Percentiles rank a stretch among this genome's conserved stretches.
Evolutionary conservation across 2,888 invertebrate genomes (phyloP).

Genomic region (Nipponacmea schrenckii): DNA sequence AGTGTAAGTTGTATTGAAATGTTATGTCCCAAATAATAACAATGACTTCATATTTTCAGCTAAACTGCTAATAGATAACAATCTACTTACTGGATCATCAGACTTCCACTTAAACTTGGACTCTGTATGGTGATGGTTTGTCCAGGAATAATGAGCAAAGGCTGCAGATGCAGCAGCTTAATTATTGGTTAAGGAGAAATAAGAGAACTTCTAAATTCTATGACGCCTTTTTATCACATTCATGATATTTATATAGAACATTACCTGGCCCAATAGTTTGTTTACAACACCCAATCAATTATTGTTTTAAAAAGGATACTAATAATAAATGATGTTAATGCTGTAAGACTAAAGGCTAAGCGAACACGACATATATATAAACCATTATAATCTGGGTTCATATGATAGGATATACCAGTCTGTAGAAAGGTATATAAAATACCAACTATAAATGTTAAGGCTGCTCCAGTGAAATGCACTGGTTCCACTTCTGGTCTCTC

Average conservation of each 20-base stretch:
- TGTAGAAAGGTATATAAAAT: constrained; percentile 85
- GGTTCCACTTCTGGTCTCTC: constrained; percentile 75
- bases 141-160: constrained; percentile 7
- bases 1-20: no score
- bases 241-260: neutral
- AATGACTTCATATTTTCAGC: no score
- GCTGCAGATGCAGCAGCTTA: constrained; percentile 27
- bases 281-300: no score
- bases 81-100: constrained; percentile 42
- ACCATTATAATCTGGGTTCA: constrained; percentile 70
- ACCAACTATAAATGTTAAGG: constrained; percentile 81
- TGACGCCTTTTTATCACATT: neutral
- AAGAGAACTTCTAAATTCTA: neutral
- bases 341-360: constrained; percentile 40
- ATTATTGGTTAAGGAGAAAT: neutral
- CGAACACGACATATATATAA: constrained; percentile 47
- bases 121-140: constrained; percentile 5
- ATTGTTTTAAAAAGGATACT: constrained; percentile 51
- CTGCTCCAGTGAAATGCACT: constrained; percentile 78
- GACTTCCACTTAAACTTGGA: constrained; percentile 43
- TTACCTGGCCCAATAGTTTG: no score
- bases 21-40: no score
- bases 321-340: constrained; percentile 39
- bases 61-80: no score
- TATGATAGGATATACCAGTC: constrained; percentile 71